Percentiles rank a stretch among this genome's conserved stretches.
phyloP scores from a whole-genome alignment of 2,113 vertebrate species.

The Talpa occidentalis region DNA sequence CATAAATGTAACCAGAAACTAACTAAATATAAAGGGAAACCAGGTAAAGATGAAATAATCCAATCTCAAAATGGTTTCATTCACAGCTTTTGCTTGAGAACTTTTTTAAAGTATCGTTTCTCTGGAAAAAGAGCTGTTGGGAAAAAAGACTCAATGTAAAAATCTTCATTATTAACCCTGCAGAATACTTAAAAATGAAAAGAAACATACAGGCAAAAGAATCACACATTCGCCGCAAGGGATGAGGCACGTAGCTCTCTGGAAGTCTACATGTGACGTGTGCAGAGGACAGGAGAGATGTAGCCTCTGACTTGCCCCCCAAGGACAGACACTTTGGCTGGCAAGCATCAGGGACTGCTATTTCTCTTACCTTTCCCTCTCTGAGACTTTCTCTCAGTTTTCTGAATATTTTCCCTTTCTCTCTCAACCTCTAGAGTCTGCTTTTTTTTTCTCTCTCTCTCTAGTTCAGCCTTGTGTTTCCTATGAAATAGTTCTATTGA shows the following conservation, averaged over 20 bases:
- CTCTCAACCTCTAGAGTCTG: neutral
- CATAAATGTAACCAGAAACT: constrained; percentile 64
- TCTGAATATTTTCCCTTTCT: neutral
- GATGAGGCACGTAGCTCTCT: neutral
- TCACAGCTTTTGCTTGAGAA: neutral
- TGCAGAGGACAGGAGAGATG: neutral
- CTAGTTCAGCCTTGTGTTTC: neutral
- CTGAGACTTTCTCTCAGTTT: neutral
- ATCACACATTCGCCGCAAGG: neutral
- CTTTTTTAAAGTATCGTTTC: neutral
- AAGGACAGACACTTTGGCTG: neutral
- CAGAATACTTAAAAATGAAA: neutral
- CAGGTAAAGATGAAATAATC: constrained; percentile 27
- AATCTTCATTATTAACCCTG: neutral
- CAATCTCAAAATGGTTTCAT: neutral
- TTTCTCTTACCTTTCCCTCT: neutral
- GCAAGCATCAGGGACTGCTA: neutral
- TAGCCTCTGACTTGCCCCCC: neutral
- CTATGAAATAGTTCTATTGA: neutral
- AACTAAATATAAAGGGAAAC: constrained; percentile 41
- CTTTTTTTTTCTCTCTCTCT: neutral
- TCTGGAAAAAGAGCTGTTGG: neutral
- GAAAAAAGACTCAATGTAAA: neutral
- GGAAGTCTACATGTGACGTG: neutral
- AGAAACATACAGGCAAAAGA: neutral